Conservation (phyloP, 1,140 invertebrate genomes). For the Lordiphosa collinella region DNA sequence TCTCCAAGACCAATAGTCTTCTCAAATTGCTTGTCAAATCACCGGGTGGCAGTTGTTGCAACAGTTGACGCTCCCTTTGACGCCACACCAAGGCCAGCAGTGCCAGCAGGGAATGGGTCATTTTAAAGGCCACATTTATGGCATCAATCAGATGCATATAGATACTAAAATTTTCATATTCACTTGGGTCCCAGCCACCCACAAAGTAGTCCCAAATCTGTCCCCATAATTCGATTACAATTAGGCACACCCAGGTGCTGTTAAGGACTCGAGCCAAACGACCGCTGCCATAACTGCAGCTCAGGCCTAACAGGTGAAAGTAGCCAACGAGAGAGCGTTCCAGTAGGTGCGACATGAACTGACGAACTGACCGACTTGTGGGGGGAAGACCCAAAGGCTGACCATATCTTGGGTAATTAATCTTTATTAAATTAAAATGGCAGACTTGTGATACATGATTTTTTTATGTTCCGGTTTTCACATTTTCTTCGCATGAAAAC, state of each 20-base stretch:
- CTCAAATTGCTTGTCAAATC: not conserved
- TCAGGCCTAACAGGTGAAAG: conserved; percentile 38
- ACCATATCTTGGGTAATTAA: conserved; percentile 30
- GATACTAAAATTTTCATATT: not conserved
- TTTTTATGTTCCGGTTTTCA: no score
- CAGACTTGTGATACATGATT: not conserved
- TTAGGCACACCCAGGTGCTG: conserved; percentile 23
- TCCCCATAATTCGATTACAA: conserved; percentile 4
- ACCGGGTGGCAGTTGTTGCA: conserved; percentile 22
- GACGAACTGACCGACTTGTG: conserved; percentile 12
- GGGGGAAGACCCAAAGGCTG: not conserved
- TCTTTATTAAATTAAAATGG: no score
- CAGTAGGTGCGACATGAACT: conserved; percentile 27
- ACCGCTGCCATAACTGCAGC: conserved; percentile 20
- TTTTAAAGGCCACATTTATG: conserved; percentile 35
- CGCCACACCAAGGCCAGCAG: conserved; percentile 14
- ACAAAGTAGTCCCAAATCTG: conserved; percentile 16
- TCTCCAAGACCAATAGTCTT: conserved; percentile 15
- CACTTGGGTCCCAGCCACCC: not conserved
- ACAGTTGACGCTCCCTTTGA: conserved; percentile 16
- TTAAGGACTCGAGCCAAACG: conserved; percentile 16
- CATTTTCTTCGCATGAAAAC: no score
- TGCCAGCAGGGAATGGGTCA: conserved; percentile 28
- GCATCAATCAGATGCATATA: conserved; percentile 23
- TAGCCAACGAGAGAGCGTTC: conserved; percentile 33